A percentile compares a stretch with the other conserved stretches of the same genome.
Conservation (phyloP, 1,140 invertebrate species). For the Telenomus remus region DNA sequence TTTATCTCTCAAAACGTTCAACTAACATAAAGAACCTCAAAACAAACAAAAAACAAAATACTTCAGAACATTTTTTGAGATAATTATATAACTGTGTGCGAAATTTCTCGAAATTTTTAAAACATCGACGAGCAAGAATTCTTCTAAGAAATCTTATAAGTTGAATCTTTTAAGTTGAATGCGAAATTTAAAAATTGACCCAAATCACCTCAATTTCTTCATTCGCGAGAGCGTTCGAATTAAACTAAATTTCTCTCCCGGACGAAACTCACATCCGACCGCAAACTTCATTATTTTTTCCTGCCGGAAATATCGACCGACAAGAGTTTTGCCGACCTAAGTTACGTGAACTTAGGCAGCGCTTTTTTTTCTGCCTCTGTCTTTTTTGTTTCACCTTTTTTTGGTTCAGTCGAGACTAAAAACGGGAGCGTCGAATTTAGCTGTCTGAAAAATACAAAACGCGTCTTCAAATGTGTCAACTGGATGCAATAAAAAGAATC, state of each 20-base stretch:
- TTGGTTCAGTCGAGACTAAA: neutral
- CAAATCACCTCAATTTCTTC: too few relatives aligned
- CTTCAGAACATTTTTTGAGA: too few relatives aligned
- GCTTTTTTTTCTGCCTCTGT: neutral
- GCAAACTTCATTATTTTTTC: conserved; percentile 26
- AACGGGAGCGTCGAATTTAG: conserved; percentile 15
- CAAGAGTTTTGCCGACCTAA: conserved; percentile 1
- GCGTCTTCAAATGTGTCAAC: conserved; percentile 23
- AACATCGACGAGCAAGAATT: too few relatives aligned
- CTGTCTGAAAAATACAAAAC: conserved; percentile 30
- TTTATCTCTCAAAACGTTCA: too few relatives aligned
- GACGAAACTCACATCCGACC: conserved; percentile 5
- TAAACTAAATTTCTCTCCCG: conserved; percentile 9
- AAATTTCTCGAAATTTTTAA: too few relatives aligned
- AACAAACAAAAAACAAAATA: neutral
- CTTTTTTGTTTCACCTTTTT: too few relatives aligned
- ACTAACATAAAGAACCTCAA: too few relatives aligned
- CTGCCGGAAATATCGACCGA: conserved; percentile 5
- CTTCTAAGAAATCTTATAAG: too few relatives aligned
- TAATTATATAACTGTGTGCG: too few relatives aligned
- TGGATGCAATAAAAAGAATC: conserved; percentile 8
- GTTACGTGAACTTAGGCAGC: neutral
- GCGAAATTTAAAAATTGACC: too few relatives aligned
- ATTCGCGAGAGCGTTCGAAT: too few relatives aligned
- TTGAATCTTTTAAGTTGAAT: too few relatives aligned